Base-by-base conservation (phyloP, 2,113 vertebrate genomes). In the Buteo buteo region DNA sequence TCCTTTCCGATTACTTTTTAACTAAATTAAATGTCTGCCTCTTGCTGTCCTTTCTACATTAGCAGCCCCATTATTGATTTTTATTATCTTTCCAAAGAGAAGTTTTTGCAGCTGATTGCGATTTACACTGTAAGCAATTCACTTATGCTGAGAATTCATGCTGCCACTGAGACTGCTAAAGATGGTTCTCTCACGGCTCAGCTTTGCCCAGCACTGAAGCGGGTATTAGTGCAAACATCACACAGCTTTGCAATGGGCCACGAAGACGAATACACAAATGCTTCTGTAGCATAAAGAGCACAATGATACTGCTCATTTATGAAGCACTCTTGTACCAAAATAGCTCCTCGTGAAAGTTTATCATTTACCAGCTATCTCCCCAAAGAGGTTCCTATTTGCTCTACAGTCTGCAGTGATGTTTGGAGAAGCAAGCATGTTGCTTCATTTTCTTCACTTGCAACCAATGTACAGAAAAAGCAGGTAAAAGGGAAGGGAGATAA, bases 41-140 rank as follows among this genome's bases (percentile, higher is more conserved):
- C 94, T 96, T 90, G 94, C 96, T 90, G 96, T 94, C 94, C 91
- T 91, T 91, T 83, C 94, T 90, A 82, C 96, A 95, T 96, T 96
- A 97, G 89, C 42, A 90, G 82, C 73, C 71, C 78, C 79, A 91
- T 95, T 97, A 97, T 88, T 97, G 95, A 97, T 96, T 96, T 96
- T 95, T 97, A 97, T 96, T 88, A 90, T 94, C 89, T 90, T 94
- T 93, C 89, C 79, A 94, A 95, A 91, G 91, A 88, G 89, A 70
- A 95, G 81, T 4, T 81, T 95, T 65, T 95, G 97, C 54, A 70
- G 84, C 67, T 93, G 93, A 91, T 64, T 77, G 91, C 45, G 4
- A 89, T 95, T 96, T 90, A 77, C 93, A 21, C 84, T n/a, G 86
- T 38, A 66, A 95, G 93, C 74, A 65, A 49, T 50, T 95, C 89